Evolutionary conservation across 2,113 vertebrate species (phyloP), one percentile per base, ranked within the genome.

Genomic region (Rhinolophus ferrumequinum): DNA sequence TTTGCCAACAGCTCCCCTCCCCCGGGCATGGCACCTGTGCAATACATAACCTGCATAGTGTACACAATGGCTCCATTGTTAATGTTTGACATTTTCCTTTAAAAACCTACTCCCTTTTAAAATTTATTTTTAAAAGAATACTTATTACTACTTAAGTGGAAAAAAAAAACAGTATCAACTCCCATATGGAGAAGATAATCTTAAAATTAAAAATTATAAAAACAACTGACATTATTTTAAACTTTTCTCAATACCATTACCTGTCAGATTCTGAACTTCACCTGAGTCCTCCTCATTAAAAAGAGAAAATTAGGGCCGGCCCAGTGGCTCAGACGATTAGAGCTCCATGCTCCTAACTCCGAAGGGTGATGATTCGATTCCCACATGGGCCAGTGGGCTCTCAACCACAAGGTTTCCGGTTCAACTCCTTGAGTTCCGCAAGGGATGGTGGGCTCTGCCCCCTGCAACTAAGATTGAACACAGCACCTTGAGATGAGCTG

Each of bases 191-290:
- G 24, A 70, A n/a, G 19, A 92, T 12, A 8, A 66, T 47, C 72
- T 93, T 83, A 87, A 76, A 83, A 41, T 50, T 70, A 38, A 73
- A 79, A 67, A 54, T 97, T 44, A 54, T 35, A 81, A 83, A 80
- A 58, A 72, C 30, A 84, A 70, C 0, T 44, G 47, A 50, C 64
- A 64, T 54, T 76, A 85, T 69, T 77, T 85, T 76, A 94, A 96
- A 88, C 13, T 18, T 90, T 30, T 35, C 54, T 30, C 89, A 64
- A 76, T 69, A 88, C 33, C 41, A 67, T 10, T 85, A 22, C 30
- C 77, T 89, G 67, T 26, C 41, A 90, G 9, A 41, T 81, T 94
- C 82, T 82, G n/a, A 50, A 52, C 28, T 86, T 47, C 16, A 67
- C 85, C 69, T 90, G 38, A 87, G 26, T 41, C 8, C 60, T 89